Evolutionary conservation across 2,888 invertebrate genomes (phyloP), one percentile per base, ranked within the genome.

Genomic region (Megamerina dolium): DNA sequence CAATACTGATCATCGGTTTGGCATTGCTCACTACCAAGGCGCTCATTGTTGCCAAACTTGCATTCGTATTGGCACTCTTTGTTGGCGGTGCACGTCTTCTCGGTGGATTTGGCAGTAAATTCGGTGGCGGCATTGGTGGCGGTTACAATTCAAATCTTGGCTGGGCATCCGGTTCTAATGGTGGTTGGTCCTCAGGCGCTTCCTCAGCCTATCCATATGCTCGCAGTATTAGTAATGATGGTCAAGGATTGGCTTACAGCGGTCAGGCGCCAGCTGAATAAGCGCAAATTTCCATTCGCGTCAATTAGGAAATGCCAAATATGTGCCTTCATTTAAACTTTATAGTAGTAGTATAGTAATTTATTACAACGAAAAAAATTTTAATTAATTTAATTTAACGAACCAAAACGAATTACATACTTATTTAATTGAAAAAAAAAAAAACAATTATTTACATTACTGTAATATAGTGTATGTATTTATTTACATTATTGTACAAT

Each of bases 21-120:
- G 83, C 82, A 1, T 74, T 88, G 16, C 68, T 88, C 53, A 82
- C 85, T 18, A 75, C 82, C 33, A 89, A 88, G 72, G 88, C 88
- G 20, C 70, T 87, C 42, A 74, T 88, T 51, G 77, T 88, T 12
- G 83, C 87, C 37, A 89, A 88, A 66, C 71, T 88, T 44, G 88
- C 89, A 2, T 78, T 89, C 51, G 67, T 87, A 37, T 72, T 87
- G 30, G 85, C 86, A 18, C 78, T 82, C 0, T 74, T 85, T 20
- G 63, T 86, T 37, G 83, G 83, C 5, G 74, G 85, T 53, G 83
- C 85, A 59, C 84, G 80, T 57, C 72, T 84, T 37, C 69, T 83
- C 55, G 75, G 78, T 44, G 77, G 78, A 2, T 77, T 80, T 27
- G 63, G 68, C 38, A 58, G 53, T 45, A 70, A 68, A 55, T 55